phyloP scores from a whole-genome alignment of 2,113 vertebrate genomes.

The Okapia johnstoni region DNA sequence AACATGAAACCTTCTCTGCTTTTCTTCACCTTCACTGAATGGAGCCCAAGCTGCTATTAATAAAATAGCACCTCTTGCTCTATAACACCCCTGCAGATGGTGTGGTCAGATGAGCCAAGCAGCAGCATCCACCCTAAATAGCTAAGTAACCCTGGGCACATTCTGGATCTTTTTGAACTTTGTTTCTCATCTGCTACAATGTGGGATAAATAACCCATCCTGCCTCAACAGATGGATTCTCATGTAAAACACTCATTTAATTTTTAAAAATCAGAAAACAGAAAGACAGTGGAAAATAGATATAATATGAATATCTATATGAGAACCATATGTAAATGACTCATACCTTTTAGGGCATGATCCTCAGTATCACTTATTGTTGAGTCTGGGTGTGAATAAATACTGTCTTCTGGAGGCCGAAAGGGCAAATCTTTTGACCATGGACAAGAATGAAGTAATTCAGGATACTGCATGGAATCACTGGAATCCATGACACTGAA shows the following conservation, averaged over 20 bases:
- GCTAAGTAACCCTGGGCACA: neutral
- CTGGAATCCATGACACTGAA: neutral
- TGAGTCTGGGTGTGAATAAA: neutral
- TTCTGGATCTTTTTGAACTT: neutral
- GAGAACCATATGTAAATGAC: neutral
- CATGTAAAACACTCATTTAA: neutral
- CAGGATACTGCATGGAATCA: neutral
- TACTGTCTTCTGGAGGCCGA: neutral
- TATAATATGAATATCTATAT: neutral
- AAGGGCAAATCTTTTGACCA: constrained; percentile 21
- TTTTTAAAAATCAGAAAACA: neutral
- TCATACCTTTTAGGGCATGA: constrained; percentile 14
- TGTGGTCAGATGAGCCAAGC: no score
- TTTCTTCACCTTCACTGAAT: neutral
- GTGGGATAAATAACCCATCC: neutral
- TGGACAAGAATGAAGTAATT: neutral
- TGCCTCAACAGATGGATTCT: neutral
- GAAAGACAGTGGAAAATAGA: neutral
- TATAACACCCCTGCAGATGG: neutral
- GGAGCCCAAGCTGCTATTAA: neutral
- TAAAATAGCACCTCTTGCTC: rapidly evolving
- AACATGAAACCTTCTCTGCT: neutral
- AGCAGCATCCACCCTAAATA: neutral
- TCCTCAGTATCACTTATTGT: neutral
- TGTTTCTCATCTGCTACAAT: neutral